Evolutionary conservation across 2,888 invertebrate species (phyloP).

Genomic region (Lutraria lutraria): DNA sequence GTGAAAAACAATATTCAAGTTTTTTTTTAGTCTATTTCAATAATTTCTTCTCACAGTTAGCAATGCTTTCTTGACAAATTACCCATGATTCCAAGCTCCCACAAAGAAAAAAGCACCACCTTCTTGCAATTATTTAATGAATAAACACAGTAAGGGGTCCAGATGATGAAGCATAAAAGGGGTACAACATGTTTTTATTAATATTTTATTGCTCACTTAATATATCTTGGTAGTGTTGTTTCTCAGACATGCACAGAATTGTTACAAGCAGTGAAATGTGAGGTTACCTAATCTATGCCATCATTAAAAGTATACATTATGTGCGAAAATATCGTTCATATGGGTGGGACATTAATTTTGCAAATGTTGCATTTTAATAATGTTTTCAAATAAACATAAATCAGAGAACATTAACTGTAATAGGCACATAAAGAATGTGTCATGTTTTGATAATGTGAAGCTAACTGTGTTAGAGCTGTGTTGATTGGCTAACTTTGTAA

Average conservation of each 20-base stretch:
- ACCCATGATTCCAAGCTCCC: constrained; percentile 9
- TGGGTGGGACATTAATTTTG: not conserved
- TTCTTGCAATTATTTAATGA: not conserved
- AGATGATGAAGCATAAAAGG: not conserved
- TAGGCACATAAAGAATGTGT: not conserved
- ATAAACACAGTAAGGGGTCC: constrained; percentile 16
- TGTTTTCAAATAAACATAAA: not conserved
- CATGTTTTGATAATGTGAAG: not conserved
- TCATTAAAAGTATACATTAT: not conserved
- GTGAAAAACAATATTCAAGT: not conserved
- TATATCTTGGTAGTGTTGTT: not conserved
- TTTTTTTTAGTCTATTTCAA: not conserved
- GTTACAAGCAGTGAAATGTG: not conserved
- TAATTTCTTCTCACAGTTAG: not conserved
- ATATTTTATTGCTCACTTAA: constrained; percentile 9
- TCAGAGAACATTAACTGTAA: not conserved
- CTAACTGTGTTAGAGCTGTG: no score
- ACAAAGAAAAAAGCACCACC: constrained; percentile 9
- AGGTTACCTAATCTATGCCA: not conserved
- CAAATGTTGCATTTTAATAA: not conserved
- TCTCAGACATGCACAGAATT: constrained; percentile 14
- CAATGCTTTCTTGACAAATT: not conserved
- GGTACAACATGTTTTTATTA: constrained; percentile 8
- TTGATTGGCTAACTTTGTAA: no score
- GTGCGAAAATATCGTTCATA: not conserved